phyloP scores from a whole-genome alignment of 1,140 invertebrate genomes.

The Anastrepha ludens region DNA sequence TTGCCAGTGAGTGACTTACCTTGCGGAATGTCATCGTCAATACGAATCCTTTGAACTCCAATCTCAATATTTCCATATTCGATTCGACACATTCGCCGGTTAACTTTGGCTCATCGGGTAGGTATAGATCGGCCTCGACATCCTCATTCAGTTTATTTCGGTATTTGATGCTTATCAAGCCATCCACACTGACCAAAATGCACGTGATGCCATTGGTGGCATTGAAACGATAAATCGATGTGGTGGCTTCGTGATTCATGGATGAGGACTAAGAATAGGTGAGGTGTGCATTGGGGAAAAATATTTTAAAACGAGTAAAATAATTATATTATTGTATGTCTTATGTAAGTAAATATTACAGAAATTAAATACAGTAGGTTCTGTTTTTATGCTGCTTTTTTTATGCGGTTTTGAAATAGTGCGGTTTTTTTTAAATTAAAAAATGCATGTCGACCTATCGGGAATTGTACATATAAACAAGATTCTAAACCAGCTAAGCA shows the following conservation, averaged over 20 bases:
- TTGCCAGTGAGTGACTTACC: constrained; percentile 60
- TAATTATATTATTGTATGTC: too few species aligned
- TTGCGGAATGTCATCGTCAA: constrained; percentile 83
- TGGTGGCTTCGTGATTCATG: constrained; percentile 72
- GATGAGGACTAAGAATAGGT: constrained; percentile 62
- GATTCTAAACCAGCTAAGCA: too few species aligned
- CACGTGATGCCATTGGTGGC: constrained; percentile 80
- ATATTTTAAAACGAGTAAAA: too few species aligned
- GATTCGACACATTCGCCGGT: constrained; percentile 82
- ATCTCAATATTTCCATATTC: constrained; percentile 80
- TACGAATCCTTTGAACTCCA: constrained; percentile 83
- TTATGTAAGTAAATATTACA: too few species aligned
- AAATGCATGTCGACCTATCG: too few species aligned
- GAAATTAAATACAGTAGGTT: too few species aligned
- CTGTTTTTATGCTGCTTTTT: too few species aligned
- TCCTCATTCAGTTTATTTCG: constrained; percentile 80
- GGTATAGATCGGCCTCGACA: constrained; percentile 80
- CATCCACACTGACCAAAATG: constrained; percentile 79
- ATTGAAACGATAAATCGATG: constrained; percentile 79
- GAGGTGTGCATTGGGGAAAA: too few species aligned
- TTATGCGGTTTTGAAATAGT: too few species aligned
- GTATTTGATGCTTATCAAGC: constrained; percentile 80
- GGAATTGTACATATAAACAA: too few species aligned
- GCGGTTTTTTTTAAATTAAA: too few species aligned
- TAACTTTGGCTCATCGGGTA: constrained; percentile 79